Evolutionary conservation across 2,113 vertebrate genomes (phyloP).

Genomic region (Bos indicus): DNA sequence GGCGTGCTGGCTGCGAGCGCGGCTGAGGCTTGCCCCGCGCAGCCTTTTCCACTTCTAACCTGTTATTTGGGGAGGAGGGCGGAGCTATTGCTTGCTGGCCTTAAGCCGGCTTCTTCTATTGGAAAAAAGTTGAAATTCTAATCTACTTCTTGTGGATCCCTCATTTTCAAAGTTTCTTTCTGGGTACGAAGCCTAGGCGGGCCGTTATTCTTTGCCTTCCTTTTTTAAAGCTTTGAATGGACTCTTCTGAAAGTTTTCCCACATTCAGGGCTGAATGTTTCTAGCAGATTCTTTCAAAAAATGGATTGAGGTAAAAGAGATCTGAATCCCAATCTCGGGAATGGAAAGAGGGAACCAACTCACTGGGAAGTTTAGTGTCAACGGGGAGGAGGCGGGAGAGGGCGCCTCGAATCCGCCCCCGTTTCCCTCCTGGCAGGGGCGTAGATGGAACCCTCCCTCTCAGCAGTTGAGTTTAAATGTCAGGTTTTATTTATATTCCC

Average conservation of each 20-base stretch:
- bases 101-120: not conserved
- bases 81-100: not conserved
- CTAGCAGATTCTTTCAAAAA: not conserved
- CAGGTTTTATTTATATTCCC: not conserved
- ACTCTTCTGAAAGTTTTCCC: not conserved
- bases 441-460: not conserved
- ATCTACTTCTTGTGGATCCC: not conserved
- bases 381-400: not conserved
- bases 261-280: not conserved
- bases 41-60: not conserved
- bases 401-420: not conserved
- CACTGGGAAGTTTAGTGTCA: not conserved
- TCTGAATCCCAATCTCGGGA: not conserved
- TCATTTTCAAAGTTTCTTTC: not conserved
- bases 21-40: not conserved
- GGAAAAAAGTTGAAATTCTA: conserved; percentile 43
- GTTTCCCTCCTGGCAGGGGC: not conserved
- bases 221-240: not conserved
- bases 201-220: not conserved
- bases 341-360: conserved; percentile 16
- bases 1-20: not conserved
- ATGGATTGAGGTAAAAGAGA: not conserved
- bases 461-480: not conserved
- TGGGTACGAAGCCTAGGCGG: not conserved
- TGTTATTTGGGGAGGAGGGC: conserved; percentile 15